Evolutionary conservation across 1,140 invertebrate species (phyloP), one percentile per base, ranked within the genome.

Genomic region (Atta cephalotes): DNA sequence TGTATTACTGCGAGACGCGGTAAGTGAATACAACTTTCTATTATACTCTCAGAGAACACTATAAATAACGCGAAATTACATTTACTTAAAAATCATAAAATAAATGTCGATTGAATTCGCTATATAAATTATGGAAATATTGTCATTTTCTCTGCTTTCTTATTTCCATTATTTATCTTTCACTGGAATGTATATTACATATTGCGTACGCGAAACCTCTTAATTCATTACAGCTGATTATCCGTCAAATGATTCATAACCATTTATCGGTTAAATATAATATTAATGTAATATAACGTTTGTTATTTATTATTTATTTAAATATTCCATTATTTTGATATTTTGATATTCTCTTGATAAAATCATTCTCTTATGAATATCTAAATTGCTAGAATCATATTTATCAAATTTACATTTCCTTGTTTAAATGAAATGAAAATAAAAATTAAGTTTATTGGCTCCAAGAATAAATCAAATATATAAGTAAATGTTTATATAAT

Each of bases 1-100:
- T 72, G 16, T 70, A 71, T 56, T 71, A 81, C 35, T 18, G 56
- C 12, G 14, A 70, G n/a, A 49, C 5, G 16, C 5, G 10, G 3
- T n/a, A 21, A 76, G 21, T 14, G 21, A 35, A n/a, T 51, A 74
- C 25, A 62, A 74, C 25, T 72, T 82, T 74, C 25, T 62, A 62
- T 12, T 45, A 45, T 12, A 45, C 39, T 45, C 39, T 16, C 5
- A 0, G 35, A 53, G 9, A 58, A 80, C 51, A 14, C 16, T 45
- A 16, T n/a, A 70, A 71, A 49, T 49, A 74, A 74, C 25, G 5
- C 18, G 25, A 82, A 72, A 74, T 82, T 71, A 70, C 25, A 3
- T 71, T 74, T 3, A 21, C 6, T 74, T 31, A 6, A 72, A 49
- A 72, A 28, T 3, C n/a, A 45, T 58, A 72, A 82, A 6, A 7